phyloP scores from a whole-genome alignment of 2,113 vertebrate genomes.

The Percopsis transmontana region DNA sequence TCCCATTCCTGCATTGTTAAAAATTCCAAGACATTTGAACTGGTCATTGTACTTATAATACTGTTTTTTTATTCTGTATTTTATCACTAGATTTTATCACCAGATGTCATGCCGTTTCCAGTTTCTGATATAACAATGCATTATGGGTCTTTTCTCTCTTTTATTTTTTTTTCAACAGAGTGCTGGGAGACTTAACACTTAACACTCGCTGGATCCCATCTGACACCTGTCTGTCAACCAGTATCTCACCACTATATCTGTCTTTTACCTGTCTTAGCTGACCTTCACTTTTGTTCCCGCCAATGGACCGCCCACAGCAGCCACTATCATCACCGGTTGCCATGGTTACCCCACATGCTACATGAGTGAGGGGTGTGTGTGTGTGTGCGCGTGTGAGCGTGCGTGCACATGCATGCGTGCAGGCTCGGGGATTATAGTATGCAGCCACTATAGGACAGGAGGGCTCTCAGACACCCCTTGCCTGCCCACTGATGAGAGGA shows the following conservation, averaged over 20 bases:
- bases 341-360: constrained; percentile 54
- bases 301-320: constrained; percentile 41
- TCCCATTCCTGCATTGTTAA: too few relatives aligned
- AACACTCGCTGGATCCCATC: too few relatives aligned
- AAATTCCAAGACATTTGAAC: too few relatives aligned
- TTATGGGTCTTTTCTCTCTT: too few relatives aligned
- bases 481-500: constrained; percentile 24
- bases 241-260: constrained; percentile 49
- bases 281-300: constrained; percentile 27
- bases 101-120: too few relatives aligned
- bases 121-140: too few relatives aligned
- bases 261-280: constrained; percentile 29
- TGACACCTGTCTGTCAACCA: background rate
- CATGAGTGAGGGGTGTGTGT: constrained; percentile 17
- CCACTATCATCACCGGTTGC: constrained; percentile 27
- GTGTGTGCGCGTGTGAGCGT: background rate
- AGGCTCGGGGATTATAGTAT: constrained; percentile 19
- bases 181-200: too few relatives aligned
- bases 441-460: background rate
- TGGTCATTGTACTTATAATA: too few relatives aligned
- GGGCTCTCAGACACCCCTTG: constrained; percentile 11
- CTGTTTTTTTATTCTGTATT: too few relatives aligned
- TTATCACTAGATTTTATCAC: too few relatives aligned
- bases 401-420: constrained; percentile 4
- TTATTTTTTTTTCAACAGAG: too few relatives aligned